These are phyloP conservation scores for Peribatodes rhomboidaria DNA, from an alignment of 2,888 invertebrate species.

Conservation along the genomic window DNA sequence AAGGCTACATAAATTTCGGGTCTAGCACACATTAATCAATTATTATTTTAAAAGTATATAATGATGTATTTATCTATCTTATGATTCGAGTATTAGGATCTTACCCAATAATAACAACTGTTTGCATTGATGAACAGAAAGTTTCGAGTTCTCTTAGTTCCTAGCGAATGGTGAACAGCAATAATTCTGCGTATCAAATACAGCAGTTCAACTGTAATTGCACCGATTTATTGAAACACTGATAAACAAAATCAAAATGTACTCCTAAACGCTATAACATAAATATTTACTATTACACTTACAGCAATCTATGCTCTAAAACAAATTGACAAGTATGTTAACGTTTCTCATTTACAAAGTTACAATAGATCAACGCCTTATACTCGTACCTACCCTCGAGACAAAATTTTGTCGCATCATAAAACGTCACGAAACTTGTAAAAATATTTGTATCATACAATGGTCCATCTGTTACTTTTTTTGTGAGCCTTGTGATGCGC, in stretches of 20 bases:
- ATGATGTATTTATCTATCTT: constrained; percentile 20
- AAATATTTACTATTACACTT: constrained; percentile 65
- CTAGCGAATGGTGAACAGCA: constrained; percentile 43
- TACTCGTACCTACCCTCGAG: constrained; percentile 57
- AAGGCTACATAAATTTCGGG: not conserved
- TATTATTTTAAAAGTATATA: constrained; percentile 4
- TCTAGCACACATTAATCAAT: not conserved
- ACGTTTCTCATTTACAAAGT: constrained; percentile 70
- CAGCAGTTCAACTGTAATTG: constrained; percentile 56
- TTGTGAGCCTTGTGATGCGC: constrained; percentile 73
- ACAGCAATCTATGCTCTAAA: constrained; percentile 66
- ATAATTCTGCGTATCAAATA: constrained; percentile 46
- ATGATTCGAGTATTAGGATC: constrained; percentile 22
- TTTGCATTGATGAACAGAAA: constrained; percentile 30
- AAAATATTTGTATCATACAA: constrained; percentile 79
- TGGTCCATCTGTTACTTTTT: constrained; percentile 79
- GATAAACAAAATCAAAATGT: constrained; percentile 46
- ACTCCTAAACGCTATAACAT: constrained; percentile 58
- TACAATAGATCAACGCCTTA: constrained; percentile 69
- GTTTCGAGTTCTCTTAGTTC: constrained; percentile 13
- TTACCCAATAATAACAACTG: constrained; percentile 17
- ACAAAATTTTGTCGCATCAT: constrained; percentile 66
- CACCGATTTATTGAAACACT: constrained; percentile 52
- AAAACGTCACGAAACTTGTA: constrained; percentile 70
- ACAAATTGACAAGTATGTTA: constrained; percentile 78